These are phyloP conservation scores for Labroides dimidiatus DNA, from an alignment of 2,797 vertebrate species.

Conservation along the genomic window DNA sequence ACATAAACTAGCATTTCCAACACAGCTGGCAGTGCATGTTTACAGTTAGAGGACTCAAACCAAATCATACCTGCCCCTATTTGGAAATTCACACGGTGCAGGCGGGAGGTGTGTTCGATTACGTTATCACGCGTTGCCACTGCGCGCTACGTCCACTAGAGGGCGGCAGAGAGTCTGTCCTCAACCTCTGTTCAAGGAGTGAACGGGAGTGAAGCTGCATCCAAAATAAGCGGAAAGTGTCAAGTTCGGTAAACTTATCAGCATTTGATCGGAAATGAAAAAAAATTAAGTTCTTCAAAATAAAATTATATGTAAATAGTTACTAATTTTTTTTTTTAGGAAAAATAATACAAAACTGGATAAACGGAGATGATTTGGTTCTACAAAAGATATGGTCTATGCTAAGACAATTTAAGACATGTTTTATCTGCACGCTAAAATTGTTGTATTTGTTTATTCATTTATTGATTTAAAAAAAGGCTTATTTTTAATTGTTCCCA, in stretches of 20 bases:
- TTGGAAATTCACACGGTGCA: conserved; percentile 67
- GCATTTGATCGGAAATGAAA: not conserved
- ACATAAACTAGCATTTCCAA: not conserved
- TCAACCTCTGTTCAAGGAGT: not conserved
- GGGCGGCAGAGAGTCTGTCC: conserved; percentile 46
- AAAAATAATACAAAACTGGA: too few species aligned
- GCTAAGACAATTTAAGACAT: too few species aligned
- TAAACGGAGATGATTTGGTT: too few species aligned
- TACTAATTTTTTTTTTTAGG: too few species aligned
- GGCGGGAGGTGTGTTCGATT: conserved; percentile 43
- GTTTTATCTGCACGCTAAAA: too few species aligned
- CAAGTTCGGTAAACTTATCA: not conserved
- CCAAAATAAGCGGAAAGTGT: conserved; percentile 17
- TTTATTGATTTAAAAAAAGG: too few species aligned
- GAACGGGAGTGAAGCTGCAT: conserved; percentile 1
- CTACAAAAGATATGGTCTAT: too few species aligned
- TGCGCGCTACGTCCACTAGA: conserved; percentile 37
- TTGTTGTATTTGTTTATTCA: too few species aligned
- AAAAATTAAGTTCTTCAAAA: conserved; percentile 19
- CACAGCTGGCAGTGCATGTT: conserved; percentile 24
- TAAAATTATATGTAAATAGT: not conserved
- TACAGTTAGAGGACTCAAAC: conserved; percentile 61
- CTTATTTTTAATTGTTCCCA: too few species aligned
- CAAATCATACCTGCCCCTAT: conserved; percentile 78
- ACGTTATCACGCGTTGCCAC: conserved; percentile 45